Evolutionary conservation across 1,140 invertebrate species (phyloP).

Genomic region (Whitmania pigra): DNA sequence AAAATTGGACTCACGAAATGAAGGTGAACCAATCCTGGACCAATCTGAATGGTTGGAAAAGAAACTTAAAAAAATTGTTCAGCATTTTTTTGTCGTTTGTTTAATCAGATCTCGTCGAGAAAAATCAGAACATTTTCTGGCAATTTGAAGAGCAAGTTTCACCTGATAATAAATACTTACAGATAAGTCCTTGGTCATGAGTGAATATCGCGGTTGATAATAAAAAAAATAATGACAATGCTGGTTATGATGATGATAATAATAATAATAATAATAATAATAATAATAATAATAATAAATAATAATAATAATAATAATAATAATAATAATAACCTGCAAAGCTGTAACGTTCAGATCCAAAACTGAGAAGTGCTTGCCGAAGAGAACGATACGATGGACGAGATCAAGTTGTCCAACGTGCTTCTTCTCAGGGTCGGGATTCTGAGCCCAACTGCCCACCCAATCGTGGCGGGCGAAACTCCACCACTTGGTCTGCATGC

Average conservation of each 20-base stretch:
- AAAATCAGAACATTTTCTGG: too few relatives aligned
- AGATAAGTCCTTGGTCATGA: too few relatives aligned
- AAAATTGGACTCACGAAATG: constrained; percentile 48
- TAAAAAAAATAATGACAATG: too few relatives aligned
- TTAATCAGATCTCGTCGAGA: too few relatives aligned
- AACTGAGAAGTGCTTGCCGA: constrained; percentile 45
- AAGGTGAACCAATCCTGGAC: constrained; percentile 64
- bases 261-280: too few relatives aligned
- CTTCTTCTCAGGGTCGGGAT: constrained; percentile 34
- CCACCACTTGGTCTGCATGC: constrained; percentile 37
- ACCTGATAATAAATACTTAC: too few relatives aligned
- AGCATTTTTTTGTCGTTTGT: too few relatives aligned
- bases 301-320: too few relatives aligned
- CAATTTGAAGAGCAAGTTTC: too few relatives aligned
- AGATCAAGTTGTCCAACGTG: constrained; percentile 53
- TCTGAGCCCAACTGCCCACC: constrained; percentile 38
- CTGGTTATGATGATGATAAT: too few relatives aligned
- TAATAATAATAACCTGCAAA: constrained; percentile 44
- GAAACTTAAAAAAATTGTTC: background rate
- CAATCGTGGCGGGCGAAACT: constrained; percentile 41
- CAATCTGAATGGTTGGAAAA: constrained; percentile 49
- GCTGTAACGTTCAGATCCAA: constrained; percentile 49
- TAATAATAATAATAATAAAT: too few relatives aligned
- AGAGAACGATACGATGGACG: constrained; percentile 48
- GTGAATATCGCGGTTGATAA: too few relatives aligned